These are phyloP conservation scores for Cheilosia pagana DNA, from an alignment of 2,888 invertebrate species.

Conservation along the genomic window DNA sequence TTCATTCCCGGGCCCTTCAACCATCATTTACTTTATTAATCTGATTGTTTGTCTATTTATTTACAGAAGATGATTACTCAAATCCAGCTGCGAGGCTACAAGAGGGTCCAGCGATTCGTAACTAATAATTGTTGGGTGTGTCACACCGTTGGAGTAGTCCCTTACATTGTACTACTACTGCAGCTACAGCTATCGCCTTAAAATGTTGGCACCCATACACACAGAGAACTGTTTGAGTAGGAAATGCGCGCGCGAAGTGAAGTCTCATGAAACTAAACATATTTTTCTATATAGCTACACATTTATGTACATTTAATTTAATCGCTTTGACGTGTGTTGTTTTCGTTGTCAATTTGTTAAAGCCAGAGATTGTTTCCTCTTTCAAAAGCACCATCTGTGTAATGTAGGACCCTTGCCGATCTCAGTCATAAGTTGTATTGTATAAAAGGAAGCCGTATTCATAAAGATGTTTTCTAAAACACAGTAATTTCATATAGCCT, in stretches of 20 bases:
- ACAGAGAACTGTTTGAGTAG: constrained; percentile 39
- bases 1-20: too few relatives aligned
- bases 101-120: constrained; percentile 84
- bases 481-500: constrained; percentile 27
- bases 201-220: constrained; percentile 30
- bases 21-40: neutral
- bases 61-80: constrained; percentile 84
- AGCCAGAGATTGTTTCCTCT: constrained; percentile 4
- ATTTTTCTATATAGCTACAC: constrained; percentile 51
- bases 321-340: constrained; percentile 52
- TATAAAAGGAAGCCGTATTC: constrained; percentile 17
- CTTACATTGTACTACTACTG: constrained; percentile 13
- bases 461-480: constrained; percentile 17
- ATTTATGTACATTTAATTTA: constrained; percentile 21
- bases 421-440: constrained; percentile 48
- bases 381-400: constrained; percentile 21
- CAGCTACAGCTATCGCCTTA: constrained; percentile 16
- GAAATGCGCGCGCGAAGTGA: constrained; percentile 30
- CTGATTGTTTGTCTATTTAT: constrained; percentile 83
- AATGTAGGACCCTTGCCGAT: constrained; percentile 27
- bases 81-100: constrained; percentile 83
- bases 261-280: constrained; percentile 43
- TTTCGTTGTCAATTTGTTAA: constrained; percentile 31
- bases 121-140: constrained; percentile 78
- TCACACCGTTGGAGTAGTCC: constrained; percentile 1